Evolutionary conservation across 1,140 invertebrate genomes (phyloP), one percentile per base, ranked within the genome.

Genomic region (Euglossa dilemma): DNA sequence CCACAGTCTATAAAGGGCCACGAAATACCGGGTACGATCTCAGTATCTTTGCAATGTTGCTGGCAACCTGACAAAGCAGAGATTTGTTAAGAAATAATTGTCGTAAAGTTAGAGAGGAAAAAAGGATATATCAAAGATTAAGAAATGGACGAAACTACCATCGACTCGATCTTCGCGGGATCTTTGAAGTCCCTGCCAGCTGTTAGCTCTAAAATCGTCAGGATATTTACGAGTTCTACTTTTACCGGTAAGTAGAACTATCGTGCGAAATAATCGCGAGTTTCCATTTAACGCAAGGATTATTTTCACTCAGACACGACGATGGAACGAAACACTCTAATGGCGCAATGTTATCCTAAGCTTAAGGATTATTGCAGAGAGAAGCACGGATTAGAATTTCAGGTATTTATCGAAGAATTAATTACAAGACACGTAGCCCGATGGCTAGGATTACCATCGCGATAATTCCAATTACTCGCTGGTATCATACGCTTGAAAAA

Each of bases 191-290:
- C 97, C 57, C 94, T 99, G 82, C 99, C 99, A 5, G 97, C 98
- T 5, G 98, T 99, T 52, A 99, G 98, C 93, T 99, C 98, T 0
- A 99, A 99, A 95, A 99, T 99, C 91, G 99, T 99, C 25, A 96
- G 99, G 83, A 99, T 99, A 90, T 99, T 99, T 92, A 99, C 99
- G 23, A 99, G 98, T 92, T 99, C 99, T 0, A 99, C 99, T 0
- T 99, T 99, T 91, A 99, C 99, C 92, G 98, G 98, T 99, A 95
- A 95, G 90, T 72, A 59, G 36, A 20, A 18, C 63, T 64, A 57
- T 25, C 23, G 23, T 9, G 36, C 56, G 1, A 8, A 25, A 5
- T 64, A 73, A 20, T 18, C 43, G 7, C 28, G 8, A 8, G 6
- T 25, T 8, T 18, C 12, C 3, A 0, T 36, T 14, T 7, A 18